Evolutionary conservation across 2,797 vertebrate species (phyloP).

Genomic region (Coregonus ussuriensis): DNA sequence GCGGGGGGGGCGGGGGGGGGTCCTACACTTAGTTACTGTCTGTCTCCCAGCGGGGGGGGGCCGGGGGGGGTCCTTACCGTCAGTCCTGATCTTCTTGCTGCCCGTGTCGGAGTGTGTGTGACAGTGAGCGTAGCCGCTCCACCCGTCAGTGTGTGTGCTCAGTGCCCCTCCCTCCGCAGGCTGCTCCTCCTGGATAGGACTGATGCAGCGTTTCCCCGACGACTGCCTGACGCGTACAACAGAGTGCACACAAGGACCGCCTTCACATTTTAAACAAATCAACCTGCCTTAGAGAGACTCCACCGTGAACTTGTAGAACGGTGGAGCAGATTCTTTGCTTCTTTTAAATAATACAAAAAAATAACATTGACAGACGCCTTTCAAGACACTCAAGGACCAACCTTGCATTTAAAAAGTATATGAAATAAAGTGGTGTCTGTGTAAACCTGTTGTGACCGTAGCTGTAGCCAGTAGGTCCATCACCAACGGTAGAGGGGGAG

Average conservation of each 20-base stretch:
- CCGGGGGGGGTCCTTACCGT: slow-evolving; percentile 56
- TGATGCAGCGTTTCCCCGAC: slow-evolving; percentile 85
- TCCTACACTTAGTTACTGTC: too few species aligned
- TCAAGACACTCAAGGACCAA: too few species aligned
- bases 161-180: slow-evolving; percentile 54
- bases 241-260: not conserved
- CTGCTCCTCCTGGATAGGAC: slow-evolving; percentile 80
- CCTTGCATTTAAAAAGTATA: not conserved
- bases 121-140: slow-evolving; percentile 67
- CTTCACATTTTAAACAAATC: too few species aligned
- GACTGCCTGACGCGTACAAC: slow-evolving; percentile 43
- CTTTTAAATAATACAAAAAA: too few species aligned
- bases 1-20: too few species aligned
- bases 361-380: too few species aligned
- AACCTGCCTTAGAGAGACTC: too few species aligned
- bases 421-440: not conserved
- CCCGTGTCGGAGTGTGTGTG: slow-evolving; percentile 42
- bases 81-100: slow-evolving; percentile 84
- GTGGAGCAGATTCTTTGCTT: too few species aligned
- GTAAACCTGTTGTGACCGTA: slow-evolving; percentile 60
- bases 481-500: slow-evolving; percentile 39
- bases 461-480: slow-evolving; percentile 52
- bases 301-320: too few species aligned
- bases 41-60: not conserved
- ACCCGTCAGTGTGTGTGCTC: slow-evolving; percentile 67